Conservation (phyloP, 2,113 vertebrate species). For the Dryoscopus gambensis region DNA sequence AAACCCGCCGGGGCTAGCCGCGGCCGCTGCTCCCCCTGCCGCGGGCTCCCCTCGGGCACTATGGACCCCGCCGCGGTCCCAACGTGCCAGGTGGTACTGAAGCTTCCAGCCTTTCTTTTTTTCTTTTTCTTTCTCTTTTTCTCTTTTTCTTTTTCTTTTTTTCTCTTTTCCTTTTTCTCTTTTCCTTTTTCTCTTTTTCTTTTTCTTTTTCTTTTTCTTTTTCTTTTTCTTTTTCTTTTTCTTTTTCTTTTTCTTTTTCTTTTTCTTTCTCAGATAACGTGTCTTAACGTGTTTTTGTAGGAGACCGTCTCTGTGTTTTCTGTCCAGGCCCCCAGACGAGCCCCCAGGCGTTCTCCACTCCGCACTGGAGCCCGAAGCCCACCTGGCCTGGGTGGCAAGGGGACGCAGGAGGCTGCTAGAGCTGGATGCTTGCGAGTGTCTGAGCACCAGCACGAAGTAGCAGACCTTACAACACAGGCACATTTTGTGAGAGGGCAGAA, state of each 20-base stretch:
- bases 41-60: neutral
- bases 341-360: too few relatives aligned
- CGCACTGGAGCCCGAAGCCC: rapidly evolving
- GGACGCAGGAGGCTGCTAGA: rapidly evolving
- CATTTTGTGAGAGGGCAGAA: neutral
- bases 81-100: neutral
- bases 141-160: neutral
- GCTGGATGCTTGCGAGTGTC: too few relatives aligned
- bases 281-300: neutral
- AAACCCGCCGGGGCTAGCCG: neutral
- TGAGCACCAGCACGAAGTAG: rapidly evolving
- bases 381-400: rapidly evolving
- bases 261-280: rapidly evolving
- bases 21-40: neutral
- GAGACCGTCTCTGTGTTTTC: rapidly evolving
- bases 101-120: too few relatives aligned
- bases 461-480: neutral
- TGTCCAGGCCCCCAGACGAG: neutral
- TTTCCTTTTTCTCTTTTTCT: rapidly evolving
- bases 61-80: neutral
- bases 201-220: rapidly evolving
- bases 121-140: too few relatives aligned
- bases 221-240: too few relatives aligned
- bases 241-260: rapidly evolving
- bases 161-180: too few relatives aligned